Conservation (phyloP, 1,140 invertebrate genomes). For the Wasmannia auropunctata region DNA sequence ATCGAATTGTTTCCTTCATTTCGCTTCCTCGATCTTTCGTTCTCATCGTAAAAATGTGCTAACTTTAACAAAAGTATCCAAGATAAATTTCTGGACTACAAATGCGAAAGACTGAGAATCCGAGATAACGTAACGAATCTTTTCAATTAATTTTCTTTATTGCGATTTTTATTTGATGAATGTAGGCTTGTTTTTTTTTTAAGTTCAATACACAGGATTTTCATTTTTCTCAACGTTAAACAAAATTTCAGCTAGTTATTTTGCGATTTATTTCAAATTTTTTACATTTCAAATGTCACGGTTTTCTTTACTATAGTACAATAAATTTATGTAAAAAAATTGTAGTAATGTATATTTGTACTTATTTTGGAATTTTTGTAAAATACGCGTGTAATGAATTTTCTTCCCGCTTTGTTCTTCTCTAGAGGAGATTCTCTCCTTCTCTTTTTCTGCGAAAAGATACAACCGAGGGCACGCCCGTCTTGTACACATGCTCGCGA, state of each 20-base stretch:
- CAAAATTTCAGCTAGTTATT: background rate
- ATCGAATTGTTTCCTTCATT: background rate
- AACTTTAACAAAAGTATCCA: background rate
- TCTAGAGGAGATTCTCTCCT: background rate
- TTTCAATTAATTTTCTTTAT: slow-evolving; percentile 14
- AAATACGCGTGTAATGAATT: background rate
- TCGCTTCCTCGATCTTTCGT: background rate
- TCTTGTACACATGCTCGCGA: slow-evolving; percentile 54
- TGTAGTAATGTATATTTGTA: background rate
- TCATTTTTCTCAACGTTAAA: background rate
- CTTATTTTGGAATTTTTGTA: no score
- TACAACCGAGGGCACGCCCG: slow-evolving; percentile 66
- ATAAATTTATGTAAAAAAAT: slow-evolving; percentile 12
- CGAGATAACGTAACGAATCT: background rate
- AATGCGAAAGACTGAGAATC: background rate
- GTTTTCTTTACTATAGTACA: background rate
- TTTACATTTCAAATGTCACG: background rate
- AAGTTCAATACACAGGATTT: background rate
- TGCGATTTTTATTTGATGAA: background rate
- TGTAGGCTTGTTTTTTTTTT: background rate
- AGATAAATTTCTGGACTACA: background rate
- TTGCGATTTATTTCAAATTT: background rate
- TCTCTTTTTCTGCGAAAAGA: slow-evolving; percentile 60
- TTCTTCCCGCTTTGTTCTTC: background rate
- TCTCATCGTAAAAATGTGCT: background rate